Percentiles rank a stretch among this genome's conserved stretches.
These are phyloP conservation scores for Brachionus rotundiformis DNA, from an alignment of 1,140 invertebrate species.

Conservation along the genomic window DNA sequence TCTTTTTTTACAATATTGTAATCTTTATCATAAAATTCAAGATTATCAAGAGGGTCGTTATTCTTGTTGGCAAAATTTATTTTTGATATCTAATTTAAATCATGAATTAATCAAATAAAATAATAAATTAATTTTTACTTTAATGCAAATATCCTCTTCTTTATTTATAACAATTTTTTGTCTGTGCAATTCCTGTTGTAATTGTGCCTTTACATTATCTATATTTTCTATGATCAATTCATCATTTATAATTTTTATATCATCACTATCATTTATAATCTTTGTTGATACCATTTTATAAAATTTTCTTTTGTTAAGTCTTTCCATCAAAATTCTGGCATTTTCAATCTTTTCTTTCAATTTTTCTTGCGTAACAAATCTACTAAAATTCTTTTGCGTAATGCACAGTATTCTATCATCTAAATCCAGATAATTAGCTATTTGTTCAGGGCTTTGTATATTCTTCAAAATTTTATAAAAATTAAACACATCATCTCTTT, in stretches of 20 bases:
- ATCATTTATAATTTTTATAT: background rate
- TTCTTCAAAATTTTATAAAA: background rate
- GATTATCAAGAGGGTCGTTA: background rate
- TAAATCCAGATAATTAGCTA: background rate
- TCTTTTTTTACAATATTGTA: conserved; percentile 1
- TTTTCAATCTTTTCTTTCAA: background rate
- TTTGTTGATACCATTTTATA: background rate
- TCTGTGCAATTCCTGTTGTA: too few relatives aligned
- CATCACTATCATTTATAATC: background rate
- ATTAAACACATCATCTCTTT: conserved; percentile 3
- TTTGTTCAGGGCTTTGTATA: too few relatives aligned
- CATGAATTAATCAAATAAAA: background rate
- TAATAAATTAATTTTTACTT: background rate
- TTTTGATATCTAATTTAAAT: background rate
- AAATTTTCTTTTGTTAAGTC: conserved; percentile 4
- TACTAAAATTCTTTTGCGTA: background rate
- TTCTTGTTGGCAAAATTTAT: conserved; percentile 5
- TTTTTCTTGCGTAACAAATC: background rate
- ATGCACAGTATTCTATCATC: conserved; percentile 18
- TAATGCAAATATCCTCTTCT: background rate
- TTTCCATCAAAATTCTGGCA: background rate
- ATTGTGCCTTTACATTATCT: too few relatives aligned
- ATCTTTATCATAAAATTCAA: conserved; percentile 29
- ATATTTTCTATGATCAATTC: too few relatives aligned
- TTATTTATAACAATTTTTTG: too few relatives aligned